These are phyloP conservation scores for Phalera bucephala DNA, from an alignment of 2,888 invertebrate genomes.

Conservation along the genomic window DNA sequence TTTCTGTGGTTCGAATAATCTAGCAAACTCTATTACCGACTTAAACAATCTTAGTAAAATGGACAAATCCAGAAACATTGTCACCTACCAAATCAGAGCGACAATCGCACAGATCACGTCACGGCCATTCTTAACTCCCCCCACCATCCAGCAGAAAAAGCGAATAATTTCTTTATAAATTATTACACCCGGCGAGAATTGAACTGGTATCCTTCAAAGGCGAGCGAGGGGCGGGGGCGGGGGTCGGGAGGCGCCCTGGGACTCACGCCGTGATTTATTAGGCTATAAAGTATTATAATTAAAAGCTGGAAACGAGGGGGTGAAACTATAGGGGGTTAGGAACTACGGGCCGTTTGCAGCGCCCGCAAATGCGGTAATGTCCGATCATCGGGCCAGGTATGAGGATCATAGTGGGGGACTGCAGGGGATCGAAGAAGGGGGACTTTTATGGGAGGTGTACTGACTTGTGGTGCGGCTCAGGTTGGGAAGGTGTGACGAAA, in stretches of 20 bases:
- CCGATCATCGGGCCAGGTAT: constrained; percentile 2
- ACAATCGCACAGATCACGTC: constrained; percentile 24
- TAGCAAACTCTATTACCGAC: too few relatives aligned
- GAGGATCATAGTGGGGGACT: background rate
- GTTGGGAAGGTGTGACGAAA: background rate
- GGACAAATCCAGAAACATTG: background rate
- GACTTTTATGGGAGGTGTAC: background rate
- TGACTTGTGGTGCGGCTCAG: background rate
- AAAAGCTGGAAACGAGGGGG: constrained; percentile 81
- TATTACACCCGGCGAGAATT: constrained; percentile 86
- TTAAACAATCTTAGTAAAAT: too few relatives aligned
- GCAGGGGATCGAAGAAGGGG: too few relatives aligned
- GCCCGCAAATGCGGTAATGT: constrained; percentile 40
- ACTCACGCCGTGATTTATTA: constrained; percentile 86
- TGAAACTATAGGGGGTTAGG: constrained; percentile 71
- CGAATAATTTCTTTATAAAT: constrained; percentile 87
- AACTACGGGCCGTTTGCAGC: constrained; percentile 62
- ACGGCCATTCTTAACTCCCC: constrained; percentile 33
- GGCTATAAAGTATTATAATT: constrained; percentile 92
- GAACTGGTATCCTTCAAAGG: constrained; percentile 86
- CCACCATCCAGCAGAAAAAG: constrained; percentile 43
- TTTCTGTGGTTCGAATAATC: too few relatives aligned
- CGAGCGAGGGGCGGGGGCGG: constrained; percentile 38
- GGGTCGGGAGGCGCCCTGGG: constrained; percentile 61
- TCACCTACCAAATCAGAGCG: constrained; percentile 7